These are phyloP conservation scores for Eumerus sabulonum DNA, from an alignment of 2,888 invertebrate species.

Conservation along the genomic window DNA sequence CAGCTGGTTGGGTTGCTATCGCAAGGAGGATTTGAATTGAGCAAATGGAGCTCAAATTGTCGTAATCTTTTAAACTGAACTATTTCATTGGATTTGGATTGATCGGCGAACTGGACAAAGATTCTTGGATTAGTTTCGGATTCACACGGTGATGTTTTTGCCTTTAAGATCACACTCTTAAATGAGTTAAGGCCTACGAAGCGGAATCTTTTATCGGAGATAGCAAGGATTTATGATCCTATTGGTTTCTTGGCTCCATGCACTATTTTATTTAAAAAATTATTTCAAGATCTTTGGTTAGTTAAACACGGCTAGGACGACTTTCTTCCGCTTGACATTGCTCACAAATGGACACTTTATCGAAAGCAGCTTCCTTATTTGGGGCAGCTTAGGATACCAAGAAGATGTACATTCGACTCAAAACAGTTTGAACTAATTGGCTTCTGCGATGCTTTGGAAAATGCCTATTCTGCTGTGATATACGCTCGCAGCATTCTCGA, in stretches of 20 bases:
- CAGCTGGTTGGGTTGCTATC: conserved; percentile 24
- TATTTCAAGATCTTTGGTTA: background rate
- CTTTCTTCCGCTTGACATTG: too few species aligned
- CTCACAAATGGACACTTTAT: too few species aligned
- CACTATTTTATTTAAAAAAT: background rate
- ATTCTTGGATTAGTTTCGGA: background rate
- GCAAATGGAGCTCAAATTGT: background rate
- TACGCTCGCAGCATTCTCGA: too few species aligned
- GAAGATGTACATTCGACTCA: too few species aligned
- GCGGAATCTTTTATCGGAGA: background rate
- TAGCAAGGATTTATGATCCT: background rate
- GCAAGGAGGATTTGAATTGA: conserved; percentile 8
- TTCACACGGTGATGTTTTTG: background rate
- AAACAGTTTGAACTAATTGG: too few species aligned
- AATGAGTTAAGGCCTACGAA: background rate
- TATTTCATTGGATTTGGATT: background rate
- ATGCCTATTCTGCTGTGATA: too few species aligned
- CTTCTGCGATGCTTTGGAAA: too few species aligned
- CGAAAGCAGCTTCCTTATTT: too few species aligned
- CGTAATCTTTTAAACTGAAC: background rate
- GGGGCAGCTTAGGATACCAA: too few species aligned
- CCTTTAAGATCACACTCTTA: background rate
- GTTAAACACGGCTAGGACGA: background rate
- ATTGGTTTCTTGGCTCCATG: background rate
- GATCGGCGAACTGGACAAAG: background rate